Conservation (phyloP, 2,113 vertebrate species). For the Elachura formosa region DNA sequence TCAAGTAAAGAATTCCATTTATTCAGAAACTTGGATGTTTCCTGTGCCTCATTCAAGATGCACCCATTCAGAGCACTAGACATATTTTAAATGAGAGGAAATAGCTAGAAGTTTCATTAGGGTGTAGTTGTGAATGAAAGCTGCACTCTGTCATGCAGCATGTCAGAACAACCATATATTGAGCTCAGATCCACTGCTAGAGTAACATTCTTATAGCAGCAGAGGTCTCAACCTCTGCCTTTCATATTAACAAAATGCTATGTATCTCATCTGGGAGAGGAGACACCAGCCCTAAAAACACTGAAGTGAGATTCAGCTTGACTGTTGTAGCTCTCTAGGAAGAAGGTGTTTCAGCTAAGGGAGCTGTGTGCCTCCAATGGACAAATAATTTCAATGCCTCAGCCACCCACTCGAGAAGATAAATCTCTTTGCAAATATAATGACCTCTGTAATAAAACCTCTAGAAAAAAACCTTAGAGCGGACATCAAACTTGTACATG, state of each 20-base stretch:
- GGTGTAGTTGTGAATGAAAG: not conserved
- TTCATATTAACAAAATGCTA: not conserved
- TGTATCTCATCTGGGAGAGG: not conserved
- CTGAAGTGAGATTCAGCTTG: not conserved
- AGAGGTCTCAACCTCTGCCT: not conserved
- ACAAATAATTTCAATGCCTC: not conserved
- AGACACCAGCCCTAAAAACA: not conserved
- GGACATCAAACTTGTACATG: not conserved
- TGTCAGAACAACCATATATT: accelerated
- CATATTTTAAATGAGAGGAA: not conserved
- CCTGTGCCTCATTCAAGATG: not conserved
- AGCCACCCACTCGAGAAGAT: not conserved
- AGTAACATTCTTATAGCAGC: not conserved
- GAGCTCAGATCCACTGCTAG: not conserved
- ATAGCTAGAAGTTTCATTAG: not conserved
- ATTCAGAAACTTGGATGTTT: not conserved
- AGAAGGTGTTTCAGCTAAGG: not conserved
- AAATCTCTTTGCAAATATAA: not conserved
- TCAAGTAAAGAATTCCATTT: not conserved
- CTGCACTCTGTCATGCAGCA: not conserved
- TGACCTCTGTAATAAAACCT: not conserved
- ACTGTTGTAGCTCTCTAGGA: not conserved
- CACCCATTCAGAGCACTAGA: not conserved
- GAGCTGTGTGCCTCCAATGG: not conserved
- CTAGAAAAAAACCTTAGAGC: not conserved